A percentile compares a stretch with the other conserved stretches of the same genome.
These are phyloP conservation scores for Rhamnusium bicolor DNA, from an alignment of 2,888 invertebrate genomes.

Conservation along the genomic window DNA sequence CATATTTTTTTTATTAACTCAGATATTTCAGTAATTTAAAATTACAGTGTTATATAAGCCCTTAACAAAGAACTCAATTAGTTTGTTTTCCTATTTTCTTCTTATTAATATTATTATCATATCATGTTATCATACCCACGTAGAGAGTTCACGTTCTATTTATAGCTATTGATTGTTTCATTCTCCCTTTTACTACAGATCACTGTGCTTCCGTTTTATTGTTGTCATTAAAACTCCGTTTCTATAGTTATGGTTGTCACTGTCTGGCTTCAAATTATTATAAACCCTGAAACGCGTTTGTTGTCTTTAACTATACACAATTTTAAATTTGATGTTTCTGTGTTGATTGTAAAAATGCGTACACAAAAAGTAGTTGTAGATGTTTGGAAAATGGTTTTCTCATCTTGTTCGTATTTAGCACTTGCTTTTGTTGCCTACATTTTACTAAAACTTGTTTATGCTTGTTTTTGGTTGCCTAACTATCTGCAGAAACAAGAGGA, in stretches of 20 bases:
- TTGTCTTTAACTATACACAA: slow-evolving; percentile 9
- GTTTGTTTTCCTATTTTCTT: too few species aligned
- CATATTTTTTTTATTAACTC: too few species aligned
- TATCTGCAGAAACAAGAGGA: slow-evolving; percentile 74
- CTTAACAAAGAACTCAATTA: too few species aligned
- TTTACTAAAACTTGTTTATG: slow-evolving; percentile 77
- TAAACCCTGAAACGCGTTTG: neutral
- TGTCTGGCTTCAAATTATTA: neutral
- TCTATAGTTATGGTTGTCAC: slow-evolving; percentile 43
- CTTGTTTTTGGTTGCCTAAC: slow-evolving; percentile 78
- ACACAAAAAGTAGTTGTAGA: slow-evolving; percentile 80
- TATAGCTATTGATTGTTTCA: slow-evolving; percentile 16
- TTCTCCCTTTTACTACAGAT: neutral
- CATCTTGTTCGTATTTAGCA: slow-evolving; percentile 76
- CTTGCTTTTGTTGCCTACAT: slow-evolving; percentile 78
- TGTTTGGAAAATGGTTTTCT: slow-evolving; percentile 78
- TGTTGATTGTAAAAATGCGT: slow-evolving; percentile 71
- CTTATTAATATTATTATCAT: too few species aligned
- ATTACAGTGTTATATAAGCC: too few species aligned
- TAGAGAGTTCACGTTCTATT: neutral
- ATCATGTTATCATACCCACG: too few species aligned
- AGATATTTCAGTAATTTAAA: too few species aligned
- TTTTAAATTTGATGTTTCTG: neutral
- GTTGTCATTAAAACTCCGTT: slow-evolving; percentile 46
- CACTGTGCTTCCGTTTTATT: slow-evolving; percentile 14